Conservation (phyloP, 2,113 vertebrate species). For the Sterrhoptilus dennistouni region DNA sequence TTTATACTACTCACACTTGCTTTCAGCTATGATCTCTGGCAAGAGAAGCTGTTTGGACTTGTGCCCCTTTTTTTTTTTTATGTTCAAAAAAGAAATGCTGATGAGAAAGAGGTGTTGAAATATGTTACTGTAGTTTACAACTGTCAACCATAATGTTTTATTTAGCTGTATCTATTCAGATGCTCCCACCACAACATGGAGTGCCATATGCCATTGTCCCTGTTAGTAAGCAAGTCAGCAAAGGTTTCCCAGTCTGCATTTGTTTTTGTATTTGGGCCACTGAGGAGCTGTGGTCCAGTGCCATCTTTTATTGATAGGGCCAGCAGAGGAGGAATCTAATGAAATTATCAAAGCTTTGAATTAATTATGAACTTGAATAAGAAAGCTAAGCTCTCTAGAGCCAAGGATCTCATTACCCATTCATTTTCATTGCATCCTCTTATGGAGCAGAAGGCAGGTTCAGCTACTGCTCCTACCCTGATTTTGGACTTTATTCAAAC, state of each 20-base stretch:
- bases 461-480: constrained; percentile 75
- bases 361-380: constrained; percentile 98
- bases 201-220: constrained; percentile 84
- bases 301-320: constrained; percentile 97
- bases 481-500: constrained; percentile 89
- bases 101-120: constrained; percentile 64
- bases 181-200: constrained; percentile 69
- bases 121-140: constrained; percentile 70
- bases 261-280: constrained; percentile 73
- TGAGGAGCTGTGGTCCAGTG: constrained; percentile 83
- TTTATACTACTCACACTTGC: background rate
- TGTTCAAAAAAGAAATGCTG: constrained; percentile 35
- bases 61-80: background rate
- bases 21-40: constrained; percentile 26
- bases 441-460: constrained; percentile 85
- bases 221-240: constrained; percentile 61
- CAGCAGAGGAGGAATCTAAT: constrained; percentile 87
- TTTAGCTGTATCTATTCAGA: constrained; percentile 76
- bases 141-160: constrained; percentile 79
- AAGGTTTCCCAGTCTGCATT: constrained; percentile 68
- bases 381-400: constrained; percentile 90
- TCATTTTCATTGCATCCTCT: constrained; percentile 89
- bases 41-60: constrained; percentile 36
- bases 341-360: constrained; percentile 99
- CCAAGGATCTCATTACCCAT: constrained; percentile 89